Evolutionary conservation across 2,888 invertebrate genomes (phyloP), one percentile per base, ranked within the genome.

Genomic region (Protonemura montana): DNA sequence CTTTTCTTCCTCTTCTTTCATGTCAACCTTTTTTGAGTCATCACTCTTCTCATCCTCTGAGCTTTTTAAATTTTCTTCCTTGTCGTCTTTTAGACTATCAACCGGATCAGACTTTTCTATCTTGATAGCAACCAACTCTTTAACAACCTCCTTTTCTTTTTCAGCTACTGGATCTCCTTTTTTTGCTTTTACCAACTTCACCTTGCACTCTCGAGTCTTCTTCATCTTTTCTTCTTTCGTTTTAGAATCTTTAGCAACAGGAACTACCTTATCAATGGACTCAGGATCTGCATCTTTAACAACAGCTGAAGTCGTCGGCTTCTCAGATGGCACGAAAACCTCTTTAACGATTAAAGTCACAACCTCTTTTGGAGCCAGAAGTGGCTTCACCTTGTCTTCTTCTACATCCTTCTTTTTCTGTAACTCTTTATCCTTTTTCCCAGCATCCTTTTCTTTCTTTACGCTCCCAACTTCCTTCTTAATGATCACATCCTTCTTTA

Each of bases 181-280:
- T 41, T 91, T 91, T 0, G 91, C 90, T 0, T 93, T 93, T 85
- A 92, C 93, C 88, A 93, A 93, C 88, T 93, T 93, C 41, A 92
- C 92, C 87, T 92, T 92, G 89, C 92, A 92, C 87, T 88, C 87
- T 92, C 92, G 88, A 83, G 86, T 27, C 77, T 27, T 78, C 30
- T 84, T 83, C 82, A 42, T 83, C 85, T 81, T 86, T 35, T 59
- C 86, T 42, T 82, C 85, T 85, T 85, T 86, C 27, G 27, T 10
- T 25, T 35, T 29, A n/a, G n/a, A 84, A 80, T 27, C 84, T 83
- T 86, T 86, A 78, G 42, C 86, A 80, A 41, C n/a, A 0, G 85
- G 27, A 28, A 78, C 27, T n/a, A 35, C 26, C 35, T 76, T 85
- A 30, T 76, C 85, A 6, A 16, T 2, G 7, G 82, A 5, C 16